Percentiles rank a stretch among this genome's conserved stretches.
Evolutionary conservation across 2,797 vertebrate genomes (phyloP).

Genomic region (Gadopsis marmoratus): DNA sequence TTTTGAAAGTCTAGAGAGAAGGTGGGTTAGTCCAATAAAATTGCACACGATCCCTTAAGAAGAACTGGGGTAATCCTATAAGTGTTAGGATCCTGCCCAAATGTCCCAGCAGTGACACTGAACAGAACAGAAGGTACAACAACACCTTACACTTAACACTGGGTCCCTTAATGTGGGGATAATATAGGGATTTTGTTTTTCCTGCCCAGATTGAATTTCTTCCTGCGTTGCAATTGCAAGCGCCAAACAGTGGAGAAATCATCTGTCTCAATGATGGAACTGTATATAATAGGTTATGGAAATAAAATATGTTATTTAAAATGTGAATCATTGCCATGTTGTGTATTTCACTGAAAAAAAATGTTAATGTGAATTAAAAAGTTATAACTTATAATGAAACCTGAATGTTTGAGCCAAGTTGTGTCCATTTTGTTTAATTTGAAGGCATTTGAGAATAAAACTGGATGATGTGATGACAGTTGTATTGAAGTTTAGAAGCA

Average conservation of each 20-base stretch:
- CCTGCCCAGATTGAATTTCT: slow-evolving; percentile 6
- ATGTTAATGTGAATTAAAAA: slow-evolving; percentile 76
- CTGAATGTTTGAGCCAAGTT: slow-evolving; percentile 73
- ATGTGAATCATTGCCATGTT: slow-evolving; percentile 69
- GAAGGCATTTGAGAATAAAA: slow-evolving; percentile 71
- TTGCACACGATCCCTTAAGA: slow-evolving; percentile 6
- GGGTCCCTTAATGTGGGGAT: slow-evolving; percentile 1
- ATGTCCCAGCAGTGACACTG: slow-evolving; percentile 5
- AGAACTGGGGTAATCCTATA: slow-evolving; percentile 2
- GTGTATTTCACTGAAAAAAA: slow-evolving; percentile 68
- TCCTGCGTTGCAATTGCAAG: neutral
- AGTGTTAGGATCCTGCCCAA: slow-evolving; percentile 2
- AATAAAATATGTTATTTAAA: slow-evolving; percentile 85
- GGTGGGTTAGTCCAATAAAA: slow-evolving; percentile 7
- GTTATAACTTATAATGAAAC: slow-evolving; percentile 80
- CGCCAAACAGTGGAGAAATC: neutral
- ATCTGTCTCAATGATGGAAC: slow-evolving; percentile 33
- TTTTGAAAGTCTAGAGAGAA: slow-evolving; percentile 7
- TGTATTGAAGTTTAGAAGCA: neutral
- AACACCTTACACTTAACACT: neutral
- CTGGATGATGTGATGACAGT: slow-evolving; percentile 13
- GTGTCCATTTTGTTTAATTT: slow-evolving; percentile 58
- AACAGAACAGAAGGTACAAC: neutral
- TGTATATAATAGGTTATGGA: slow-evolving; percentile 82
- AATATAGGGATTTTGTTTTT: neutral